Evolutionary conservation across 2,113 vertebrate species (phyloP).

Genomic region (Apeltes quadracus): DNA sequence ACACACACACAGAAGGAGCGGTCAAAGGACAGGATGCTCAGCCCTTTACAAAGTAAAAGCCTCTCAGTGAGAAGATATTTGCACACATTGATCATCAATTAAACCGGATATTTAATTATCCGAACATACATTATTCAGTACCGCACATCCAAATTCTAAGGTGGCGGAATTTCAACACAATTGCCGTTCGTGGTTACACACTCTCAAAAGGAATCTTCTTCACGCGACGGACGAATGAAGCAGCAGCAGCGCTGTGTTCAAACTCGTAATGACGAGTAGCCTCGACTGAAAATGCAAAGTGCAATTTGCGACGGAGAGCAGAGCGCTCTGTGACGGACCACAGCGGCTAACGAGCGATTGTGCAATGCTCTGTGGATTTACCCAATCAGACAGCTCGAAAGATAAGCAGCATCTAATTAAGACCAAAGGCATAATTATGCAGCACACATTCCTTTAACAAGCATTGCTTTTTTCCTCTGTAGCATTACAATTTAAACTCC

Average conservation of each 20-base stretch:
- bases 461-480: background rate
- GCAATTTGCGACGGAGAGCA: conserved; percentile 52
- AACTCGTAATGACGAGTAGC: conserved; percentile 27
- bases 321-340: conserved; percentile 40
- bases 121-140: conserved; percentile 42
- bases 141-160: conserved; percentile 23
- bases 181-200: conserved; percentile 35
- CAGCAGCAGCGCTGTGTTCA: conserved; percentile 32
- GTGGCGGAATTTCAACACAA: conserved; percentile 45
- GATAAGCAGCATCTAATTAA: conserved; percentile 58
- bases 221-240: conserved; percentile 25
- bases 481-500: conserved; percentile 13
- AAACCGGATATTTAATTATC: conserved; percentile 47
- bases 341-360: conserved; percentile 51
- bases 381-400: conserved; percentile 30
- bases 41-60: background rate
- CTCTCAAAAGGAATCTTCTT: conserved; percentile 30
- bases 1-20: background rate
- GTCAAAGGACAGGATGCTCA: background rate
- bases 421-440: conserved; percentile 44
- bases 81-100: too few relatives aligned
- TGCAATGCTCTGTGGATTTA: conserved; percentile 31
- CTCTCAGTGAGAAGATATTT: background rate
- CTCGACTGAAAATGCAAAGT: conserved; percentile 36
- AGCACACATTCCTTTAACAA: conserved; percentile 24